A percentile compares a stretch with the other conserved stretches of the same genome.
These are phyloP conservation scores for Orthosia gracilis DNA, from an alignment of 2,888 invertebrate genomes.

Conservation along the genomic window DNA sequence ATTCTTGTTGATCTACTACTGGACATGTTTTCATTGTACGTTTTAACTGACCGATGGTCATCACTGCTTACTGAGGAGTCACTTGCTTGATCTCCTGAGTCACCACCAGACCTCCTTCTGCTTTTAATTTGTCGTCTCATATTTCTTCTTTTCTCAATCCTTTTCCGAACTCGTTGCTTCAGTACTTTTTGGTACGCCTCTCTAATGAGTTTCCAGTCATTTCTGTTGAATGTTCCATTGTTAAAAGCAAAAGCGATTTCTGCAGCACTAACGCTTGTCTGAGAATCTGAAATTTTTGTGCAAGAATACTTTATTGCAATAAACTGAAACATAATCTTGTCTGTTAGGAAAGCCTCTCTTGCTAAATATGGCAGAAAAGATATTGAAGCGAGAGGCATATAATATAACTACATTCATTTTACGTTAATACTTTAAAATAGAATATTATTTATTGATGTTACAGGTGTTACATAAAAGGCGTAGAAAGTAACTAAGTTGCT, in stretches of 20 bases:
- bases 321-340: background rate
- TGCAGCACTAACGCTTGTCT: conserved; percentile 76
- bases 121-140: conserved; percentile 72
- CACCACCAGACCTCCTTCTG: conserved; percentile 75
- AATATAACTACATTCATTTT: background rate
- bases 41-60: conserved; percentile 77
- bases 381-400: background rate
- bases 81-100: conserved; percentile 83
- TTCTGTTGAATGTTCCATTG: conserved; percentile 75
- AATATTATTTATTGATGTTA: no score
- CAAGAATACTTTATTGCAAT: background rate
- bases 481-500: no score
- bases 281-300: conserved; percentile 75
- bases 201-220: conserved; percentile 78
- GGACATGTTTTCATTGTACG: conserved; percentile 71
- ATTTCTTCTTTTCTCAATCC: conserved; percentile 78
- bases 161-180: conserved; percentile 72
- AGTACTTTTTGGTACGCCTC: conserved; percentile 76
- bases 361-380: background rate
- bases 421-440: no score
- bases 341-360: background rate
- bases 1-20: conserved; percentile 58
- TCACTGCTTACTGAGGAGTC: conserved; percentile 84
- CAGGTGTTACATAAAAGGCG: no score
- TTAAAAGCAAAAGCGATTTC: conserved; percentile 80